A percentile compares a stretch with the other conserved stretches of the same genome.
Evolutionary conservation across 1,140 invertebrate species (phyloP).

Genomic region (Caerostris darwini): DNA sequence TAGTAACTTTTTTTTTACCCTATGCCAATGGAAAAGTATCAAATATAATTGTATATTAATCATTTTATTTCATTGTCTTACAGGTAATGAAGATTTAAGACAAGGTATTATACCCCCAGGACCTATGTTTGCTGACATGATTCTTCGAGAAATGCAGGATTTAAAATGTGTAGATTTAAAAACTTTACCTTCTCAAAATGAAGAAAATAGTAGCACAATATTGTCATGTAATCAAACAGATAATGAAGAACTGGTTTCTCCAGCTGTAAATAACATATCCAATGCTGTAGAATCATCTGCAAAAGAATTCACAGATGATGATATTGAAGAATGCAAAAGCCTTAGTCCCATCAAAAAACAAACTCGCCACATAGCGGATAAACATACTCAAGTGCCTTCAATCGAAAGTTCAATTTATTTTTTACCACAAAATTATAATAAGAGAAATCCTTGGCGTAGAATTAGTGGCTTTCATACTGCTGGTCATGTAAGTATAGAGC

Average conservation of each 20-base stretch:
- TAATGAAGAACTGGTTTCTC: background rate
- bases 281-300: background rate
- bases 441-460: conserved; percentile 70
- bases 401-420: conserved; percentile 54
- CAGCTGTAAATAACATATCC: background rate
- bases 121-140: conserved; percentile 40
- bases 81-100: conserved; percentile 56
- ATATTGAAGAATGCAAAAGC: conserved; percentile 1
- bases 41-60: too few relatives aligned
- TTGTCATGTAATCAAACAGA: conserved; percentile 23
- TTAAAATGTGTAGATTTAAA: conserved; percentile 38
- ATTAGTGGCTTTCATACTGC: conserved; percentile 59
- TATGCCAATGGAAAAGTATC: too few relatives aligned
- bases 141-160: conserved; percentile 47
- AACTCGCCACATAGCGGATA: background rate
- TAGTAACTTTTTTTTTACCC: too few relatives aligned
- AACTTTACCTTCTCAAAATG: conserved; percentile 5
- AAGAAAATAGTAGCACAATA: conserved; percentile 8
- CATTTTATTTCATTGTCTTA: background rate
- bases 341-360: background rate
- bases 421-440: conserved; percentile 70
- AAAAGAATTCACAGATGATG: conserved; percentile 10
- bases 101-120: conserved; percentile 26
- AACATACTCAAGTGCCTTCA: conserved; percentile 65
- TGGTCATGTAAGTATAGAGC: conserved; percentile 34